Conservation (phyloP, 1,140 invertebrate genomes). For the Zaprionus taronus region DNA sequence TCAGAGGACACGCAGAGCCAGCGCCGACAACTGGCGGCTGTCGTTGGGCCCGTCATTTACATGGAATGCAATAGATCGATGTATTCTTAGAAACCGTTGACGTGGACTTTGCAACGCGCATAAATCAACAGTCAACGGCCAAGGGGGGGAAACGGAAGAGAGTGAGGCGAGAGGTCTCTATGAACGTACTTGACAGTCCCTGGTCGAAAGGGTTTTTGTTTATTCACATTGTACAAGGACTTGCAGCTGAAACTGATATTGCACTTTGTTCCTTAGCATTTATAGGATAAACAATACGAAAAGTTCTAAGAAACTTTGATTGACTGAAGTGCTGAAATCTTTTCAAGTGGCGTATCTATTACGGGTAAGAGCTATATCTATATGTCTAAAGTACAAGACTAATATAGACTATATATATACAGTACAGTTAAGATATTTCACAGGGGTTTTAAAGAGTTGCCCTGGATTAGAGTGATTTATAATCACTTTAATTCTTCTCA, state of each 20-base stretch:
- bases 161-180: not conserved
- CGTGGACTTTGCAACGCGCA: conserved; percentile 44
- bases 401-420: no score
- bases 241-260: conserved; percentile 12
- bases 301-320: not conserved
- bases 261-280: not conserved
- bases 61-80: conserved; percentile 67
- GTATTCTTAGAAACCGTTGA: conserved; percentile 66
- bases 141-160: not conserved
- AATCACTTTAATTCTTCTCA: not conserved
- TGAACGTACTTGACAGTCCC: not conserved
- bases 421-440: not conserved
- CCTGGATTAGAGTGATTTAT: not conserved
- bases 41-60: conserved; percentile 56
- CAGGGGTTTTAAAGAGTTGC: not conserved
- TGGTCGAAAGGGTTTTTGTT: conserved; percentile 3
- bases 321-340: conserved; percentile 2
- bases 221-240: conserved; percentile 1
- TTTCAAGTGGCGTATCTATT: not conserved
- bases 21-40: conserved; percentile 30
- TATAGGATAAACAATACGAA: not conserved
- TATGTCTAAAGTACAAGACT: no score
- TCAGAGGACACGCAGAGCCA: conserved; percentile 45
- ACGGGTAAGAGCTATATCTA: not conserved
- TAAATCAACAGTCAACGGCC: conserved; percentile 52